Evolutionary conservation across 2,113 vertebrate species (phyloP).

Genomic region (Kryptolebias marmoratus): DNA sequence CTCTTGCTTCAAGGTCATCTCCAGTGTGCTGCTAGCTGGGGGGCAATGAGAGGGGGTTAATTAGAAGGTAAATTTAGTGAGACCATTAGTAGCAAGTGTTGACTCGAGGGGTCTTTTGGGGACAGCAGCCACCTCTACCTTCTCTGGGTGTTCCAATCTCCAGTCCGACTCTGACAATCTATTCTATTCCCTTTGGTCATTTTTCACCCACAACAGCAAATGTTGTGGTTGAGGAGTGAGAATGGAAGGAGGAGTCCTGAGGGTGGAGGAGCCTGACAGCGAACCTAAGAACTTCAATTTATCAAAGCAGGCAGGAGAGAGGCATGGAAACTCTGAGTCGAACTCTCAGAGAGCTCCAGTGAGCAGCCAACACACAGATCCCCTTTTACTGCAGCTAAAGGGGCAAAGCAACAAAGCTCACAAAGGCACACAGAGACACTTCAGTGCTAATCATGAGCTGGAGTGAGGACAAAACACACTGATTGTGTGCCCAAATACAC

Average conservation of each 20-base stretch:
- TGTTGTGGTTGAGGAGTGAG: conserved; percentile 55
- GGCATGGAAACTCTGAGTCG: conserved; percentile 66
- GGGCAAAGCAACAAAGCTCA: conserved; percentile 44
- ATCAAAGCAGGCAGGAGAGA: conserved; percentile 62
- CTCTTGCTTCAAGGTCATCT: conserved; percentile 66
- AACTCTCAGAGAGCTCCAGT: conserved; percentile 42
- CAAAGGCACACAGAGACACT: conserved; percentile 40
- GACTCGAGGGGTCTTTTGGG: conserved; percentile 61
- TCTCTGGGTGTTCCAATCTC: conserved; percentile 65
- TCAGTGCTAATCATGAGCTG: conserved; percentile 56
- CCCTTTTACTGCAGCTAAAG: conserved; percentile 40
- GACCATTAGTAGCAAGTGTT: conserved; percentile 76
- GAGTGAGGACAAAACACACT: conserved; percentile 47
- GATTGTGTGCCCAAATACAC: conserved; percentile 44
- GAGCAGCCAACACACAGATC: conserved; percentile 31
- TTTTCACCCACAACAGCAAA: conserved; percentile 71
- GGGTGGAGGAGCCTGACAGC: conserved; percentile 66
- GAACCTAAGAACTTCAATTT: conserved; percentile 72
- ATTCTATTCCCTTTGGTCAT: conserved; percentile 60
- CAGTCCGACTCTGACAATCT: conserved; percentile 35
- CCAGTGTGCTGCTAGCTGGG: conserved; percentile 61
- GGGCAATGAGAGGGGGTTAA: conserved; percentile 69
- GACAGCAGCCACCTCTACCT: conserved; percentile 63
- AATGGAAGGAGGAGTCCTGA: conserved; percentile 60
- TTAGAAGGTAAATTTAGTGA: conserved; percentile 76